Evolutionary conservation across 92 coral and sea anemone species (phyloP), one percentile per base, ranked within the genome.

Genomic region (Palythoa grandis): DNA sequence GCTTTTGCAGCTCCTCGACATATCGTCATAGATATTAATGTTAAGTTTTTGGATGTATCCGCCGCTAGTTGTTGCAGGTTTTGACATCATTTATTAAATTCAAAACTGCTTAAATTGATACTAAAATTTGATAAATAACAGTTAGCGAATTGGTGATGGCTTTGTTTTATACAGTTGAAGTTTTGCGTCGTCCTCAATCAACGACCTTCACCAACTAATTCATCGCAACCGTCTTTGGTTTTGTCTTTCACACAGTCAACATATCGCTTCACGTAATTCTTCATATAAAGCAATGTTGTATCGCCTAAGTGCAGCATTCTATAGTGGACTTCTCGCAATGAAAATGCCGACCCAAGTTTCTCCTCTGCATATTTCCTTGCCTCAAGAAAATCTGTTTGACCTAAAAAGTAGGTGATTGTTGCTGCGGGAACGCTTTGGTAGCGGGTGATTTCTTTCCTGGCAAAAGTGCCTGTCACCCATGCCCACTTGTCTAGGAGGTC

Each of bases 381-480:
- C 35, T 88, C 86, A 6, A 88, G 60, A 60, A 92, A 84, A 0
- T 83, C 91, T n/a, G 79, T 52, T 60, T 86, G 90, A 5, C 95
- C 95, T 2, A 90, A 79, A 82, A 92, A 60, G 73, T 92, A 92
- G n/a, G 91, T 86, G 0, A 87, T 65, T 0, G 90, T 91, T 14
- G 74, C 88, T 2, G 93, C 95, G 2, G 90, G 95, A 10, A 66
- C 76, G 72, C 93, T 92, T 86, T 92, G 95, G 74, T 88, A 90
- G 78, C 93, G 88, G 82, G 57, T 53, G 60, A 61, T 54, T 43
- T 80, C 92, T 19, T 76, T 90, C 58, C 84, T n/a, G 43, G 92
- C 94, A 47, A 90, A 90, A 89, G 92, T 92, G 19, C 95, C 87
- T 4, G 58, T 86, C 61, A 93, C 95, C 99, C 98, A 93, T 1